Conservation (phyloP, 2,113 vertebrate species). For the Crypturellus undulatus region DNA sequence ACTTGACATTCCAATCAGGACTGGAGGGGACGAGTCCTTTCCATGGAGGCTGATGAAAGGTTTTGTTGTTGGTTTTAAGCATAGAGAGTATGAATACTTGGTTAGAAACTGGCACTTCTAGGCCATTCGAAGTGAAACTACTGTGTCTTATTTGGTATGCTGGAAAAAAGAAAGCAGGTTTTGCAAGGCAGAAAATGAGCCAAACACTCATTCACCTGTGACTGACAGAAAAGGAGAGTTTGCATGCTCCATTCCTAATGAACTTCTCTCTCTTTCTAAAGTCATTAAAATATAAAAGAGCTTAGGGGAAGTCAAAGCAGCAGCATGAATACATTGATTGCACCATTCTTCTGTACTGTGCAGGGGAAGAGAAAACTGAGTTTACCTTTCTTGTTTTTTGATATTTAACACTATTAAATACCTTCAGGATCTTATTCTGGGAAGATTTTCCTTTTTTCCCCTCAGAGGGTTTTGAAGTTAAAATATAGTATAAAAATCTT, state of each 20-base stretch:
- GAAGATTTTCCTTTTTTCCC: neutral
- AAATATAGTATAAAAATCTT: neutral
- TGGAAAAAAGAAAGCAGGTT: conserved; percentile 18
- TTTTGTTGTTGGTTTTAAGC: neutral
- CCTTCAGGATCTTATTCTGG: neutral
- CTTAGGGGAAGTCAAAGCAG: neutral
- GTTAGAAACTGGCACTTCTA: conserved; percentile 42
- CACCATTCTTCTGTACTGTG: neutral
- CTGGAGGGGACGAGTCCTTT: conserved; percentile 43
- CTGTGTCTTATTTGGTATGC: conserved; percentile 6
- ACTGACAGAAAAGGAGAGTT: neutral
- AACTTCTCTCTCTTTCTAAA: neutral
- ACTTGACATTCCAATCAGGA: conserved; percentile 70
- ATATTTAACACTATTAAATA: neutral
- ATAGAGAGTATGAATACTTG: neutral
- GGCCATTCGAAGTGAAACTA: conserved; percentile 46
- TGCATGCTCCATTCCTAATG: neutral
- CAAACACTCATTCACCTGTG: neutral
- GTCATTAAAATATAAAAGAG: conserved; percentile 3
- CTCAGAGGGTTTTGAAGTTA: neutral
- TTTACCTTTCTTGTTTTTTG: neutral
- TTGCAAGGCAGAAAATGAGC: neutral
- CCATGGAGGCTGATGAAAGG: conserved; percentile 30
- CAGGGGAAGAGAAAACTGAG: neutral
- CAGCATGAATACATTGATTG: neutral